These are phyloP conservation scores for Tupaia chinensis DNA, from an alignment of 2,113 vertebrate species.

Conservation along the genomic window DNA sequence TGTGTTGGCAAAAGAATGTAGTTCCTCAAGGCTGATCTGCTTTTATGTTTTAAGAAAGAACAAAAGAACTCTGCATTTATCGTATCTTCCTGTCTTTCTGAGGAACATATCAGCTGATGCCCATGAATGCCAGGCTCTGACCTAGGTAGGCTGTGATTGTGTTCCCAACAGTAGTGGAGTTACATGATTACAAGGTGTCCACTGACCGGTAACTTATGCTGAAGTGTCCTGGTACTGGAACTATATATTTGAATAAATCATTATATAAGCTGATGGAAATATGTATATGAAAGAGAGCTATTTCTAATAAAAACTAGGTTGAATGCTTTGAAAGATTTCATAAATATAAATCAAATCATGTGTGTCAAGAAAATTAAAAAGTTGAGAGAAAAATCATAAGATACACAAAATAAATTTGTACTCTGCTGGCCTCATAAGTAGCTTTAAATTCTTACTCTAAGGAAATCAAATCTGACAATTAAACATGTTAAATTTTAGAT, in stretches of 20 bases:
- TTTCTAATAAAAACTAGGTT: neutral
- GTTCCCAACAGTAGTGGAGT: too few relatives aligned
- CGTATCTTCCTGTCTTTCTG: neutral
- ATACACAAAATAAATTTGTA: neutral
- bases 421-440: neutral
- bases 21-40: neutral
- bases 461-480: neutral
- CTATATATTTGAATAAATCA: constrained; percentile 3
- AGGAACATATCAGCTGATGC: neutral
- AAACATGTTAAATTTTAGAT: constrained; percentile 6
- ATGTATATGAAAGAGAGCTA: neutral
- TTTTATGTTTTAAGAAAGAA: neutral
- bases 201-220: neutral
- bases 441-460: constrained; percentile 22
- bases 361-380: neutral
- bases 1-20: neutral
- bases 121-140: too few relatives aligned
- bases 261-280: neutral
- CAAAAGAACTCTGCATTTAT: neutral
- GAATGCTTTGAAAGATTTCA: neutral
- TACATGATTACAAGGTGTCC: neutral
- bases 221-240: neutral
- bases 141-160: neutral
- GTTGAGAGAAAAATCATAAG: neutral
- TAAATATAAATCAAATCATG: constrained; percentile 10